phyloP scores from a whole-genome alignment of 2,888 invertebrate genomes.

The Cremastobaeus sp. region DNA sequence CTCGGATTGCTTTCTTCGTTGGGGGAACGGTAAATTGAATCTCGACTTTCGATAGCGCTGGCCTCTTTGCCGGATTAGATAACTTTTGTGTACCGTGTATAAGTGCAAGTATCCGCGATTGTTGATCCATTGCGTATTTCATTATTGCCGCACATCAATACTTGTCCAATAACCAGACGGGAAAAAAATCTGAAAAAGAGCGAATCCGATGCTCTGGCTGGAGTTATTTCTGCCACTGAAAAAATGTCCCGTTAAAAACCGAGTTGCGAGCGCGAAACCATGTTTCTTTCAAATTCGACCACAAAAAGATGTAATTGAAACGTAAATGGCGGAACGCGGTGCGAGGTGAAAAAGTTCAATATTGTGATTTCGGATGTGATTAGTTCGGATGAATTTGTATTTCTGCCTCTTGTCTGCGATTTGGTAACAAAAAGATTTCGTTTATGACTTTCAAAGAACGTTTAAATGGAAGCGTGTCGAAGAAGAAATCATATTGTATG shows the following conservation, averaged over 20 bases:
- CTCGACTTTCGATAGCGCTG: neutral
- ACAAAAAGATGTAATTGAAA: conserved; percentile 26
- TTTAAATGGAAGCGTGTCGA: no score
- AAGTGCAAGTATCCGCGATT: conserved; percentile 16
- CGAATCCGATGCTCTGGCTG: conserved; percentile 15
- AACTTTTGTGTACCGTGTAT: conserved; percentile 1
- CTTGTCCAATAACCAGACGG: conserved; percentile 19
- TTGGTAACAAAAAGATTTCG: no score
- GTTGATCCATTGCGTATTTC: conserved; percentile 10
- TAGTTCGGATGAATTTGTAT: neutral
- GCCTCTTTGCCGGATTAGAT: neutral
- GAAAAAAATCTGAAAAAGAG: conserved; percentile 10
- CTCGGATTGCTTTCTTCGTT: neutral
- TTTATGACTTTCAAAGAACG: no score
- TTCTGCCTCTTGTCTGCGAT: neutral
- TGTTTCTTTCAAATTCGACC: conserved; percentile 16
- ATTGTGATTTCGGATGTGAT: conserved; percentile 1
- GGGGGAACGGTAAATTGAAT: neutral
- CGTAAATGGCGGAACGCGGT: conserved; percentile 24
- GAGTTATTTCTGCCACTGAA: conserved; percentile 12
- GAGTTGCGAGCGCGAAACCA: conserved; percentile 13
- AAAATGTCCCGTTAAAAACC: conserved; percentile 20
- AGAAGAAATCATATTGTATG: no score
- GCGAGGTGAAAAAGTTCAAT: conserved; percentile 5
- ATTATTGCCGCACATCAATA: conserved; percentile 11